Evolutionary conservation across 2,888 invertebrate species (phyloP), one percentile per base, ranked within the genome.

Genomic region (Platyscelio sp.): DNA sequence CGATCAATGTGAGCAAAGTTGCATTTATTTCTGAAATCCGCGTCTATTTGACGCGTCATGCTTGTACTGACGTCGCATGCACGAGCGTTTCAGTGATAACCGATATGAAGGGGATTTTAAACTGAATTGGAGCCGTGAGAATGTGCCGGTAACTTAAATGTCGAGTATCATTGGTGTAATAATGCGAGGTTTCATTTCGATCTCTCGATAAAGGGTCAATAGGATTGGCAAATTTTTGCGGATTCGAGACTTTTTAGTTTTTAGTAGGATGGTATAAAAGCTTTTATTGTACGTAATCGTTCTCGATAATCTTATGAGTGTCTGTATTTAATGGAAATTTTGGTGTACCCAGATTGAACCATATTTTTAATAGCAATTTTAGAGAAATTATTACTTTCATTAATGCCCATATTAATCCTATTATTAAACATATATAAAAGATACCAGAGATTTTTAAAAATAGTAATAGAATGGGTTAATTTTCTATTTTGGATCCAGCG

Each of bases 21-120:
- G 56, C 58, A 58, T 72, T 65, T 65, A 58, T 67, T 79, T 58
- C n/a, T n/a, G n/a, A n/a, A n/a, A n/a, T 26, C 33, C 43, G 40
- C 7, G 70, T 70, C 33, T 61, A 61, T 77, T 77, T 60, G 40
- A 68, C 4, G 15, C 61, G 40, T 20, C n/a, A 51, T 38, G 29
- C 26, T 49, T 76, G 38, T 54, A 56, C n/a, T 29, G 40, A 26
- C 27, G 40, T 60, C 33, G 56, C 46, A 26, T 61, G 43, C 43
- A 38, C 29, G 26, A 26, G 29, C 72, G 20, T 58, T 56, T 70
- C n/a, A 33, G 26, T 18, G 68, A 70, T 67, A 33, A 26, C 38
- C 22, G 68, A 68, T 68, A 54, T 20, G 54, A 22, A 46, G 49
- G 29, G 49, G 20, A 54, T 68, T 54, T 54, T 18, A 9, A 68